Evolutionary conservation across 2,888 invertebrate species (phyloP).

Genomic region (Sinopyrophorus schimmeli): DNA sequence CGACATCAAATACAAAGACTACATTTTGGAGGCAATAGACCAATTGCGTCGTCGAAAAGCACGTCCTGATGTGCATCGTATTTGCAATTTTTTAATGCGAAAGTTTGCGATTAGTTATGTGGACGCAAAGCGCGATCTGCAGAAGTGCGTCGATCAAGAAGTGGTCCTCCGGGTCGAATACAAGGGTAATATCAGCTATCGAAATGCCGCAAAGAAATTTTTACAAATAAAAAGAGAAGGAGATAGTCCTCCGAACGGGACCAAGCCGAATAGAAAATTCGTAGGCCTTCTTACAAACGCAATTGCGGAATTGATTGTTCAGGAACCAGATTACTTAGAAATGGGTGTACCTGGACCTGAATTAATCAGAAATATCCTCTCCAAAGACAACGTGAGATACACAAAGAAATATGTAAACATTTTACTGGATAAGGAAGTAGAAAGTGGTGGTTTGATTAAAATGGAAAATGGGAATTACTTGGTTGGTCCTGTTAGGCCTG

Average conservation of each 20-base stretch:
- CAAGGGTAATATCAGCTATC: conserved; percentile 83
- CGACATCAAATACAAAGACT: conserved; percentile 70
- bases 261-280: no score
- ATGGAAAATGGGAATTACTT: conserved; percentile 71
- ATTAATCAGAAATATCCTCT: conserved; percentile 66
- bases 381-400: conserved; percentile 66
- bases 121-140: conserved; percentile 72
- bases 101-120: conserved; percentile 71
- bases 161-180: conserved; percentile 82
- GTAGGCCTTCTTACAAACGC: conserved; percentile 65
- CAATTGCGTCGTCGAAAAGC: conserved; percentile 82
- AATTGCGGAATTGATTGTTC: conserved; percentile 70
- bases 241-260: no score
- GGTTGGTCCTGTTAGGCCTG: conserved; percentile 61
- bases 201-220: conserved; percentile 72
- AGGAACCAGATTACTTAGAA: conserved; percentile 72
- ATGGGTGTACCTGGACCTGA: conserved; percentile 72
- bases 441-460: conserved; percentile 68
- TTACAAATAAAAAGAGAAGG: conserved; percentile 62
- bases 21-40: conserved; percentile 83
- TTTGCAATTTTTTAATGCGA: conserved; percentile 79
- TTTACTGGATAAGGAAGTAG: conserved; percentile 71
- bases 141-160: conserved; percentile 73
- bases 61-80: conserved; percentile 79
- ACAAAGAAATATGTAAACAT: conserved; percentile 65